Evolutionary conservation across 2,113 vertebrate species (phyloP).

Genomic region (Reinhardtius hippoglossoides): DNA sequence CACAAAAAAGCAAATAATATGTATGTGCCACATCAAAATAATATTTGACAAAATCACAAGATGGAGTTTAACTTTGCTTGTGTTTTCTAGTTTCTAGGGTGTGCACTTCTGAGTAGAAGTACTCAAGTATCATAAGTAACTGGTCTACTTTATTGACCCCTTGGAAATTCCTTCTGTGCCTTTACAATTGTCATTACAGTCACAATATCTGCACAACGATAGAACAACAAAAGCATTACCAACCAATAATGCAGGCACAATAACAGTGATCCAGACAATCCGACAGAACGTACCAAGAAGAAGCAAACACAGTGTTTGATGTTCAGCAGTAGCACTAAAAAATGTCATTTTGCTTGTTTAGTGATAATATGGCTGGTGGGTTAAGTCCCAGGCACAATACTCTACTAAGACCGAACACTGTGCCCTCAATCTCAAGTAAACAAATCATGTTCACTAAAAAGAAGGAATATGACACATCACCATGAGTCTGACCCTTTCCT

Average conservation of each 20-base stretch:
- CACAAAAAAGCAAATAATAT: too few relatives aligned
- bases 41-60: background rate
- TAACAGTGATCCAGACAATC: background rate
- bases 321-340: background rate
- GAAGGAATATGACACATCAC: slow-evolving; percentile 20
- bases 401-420: background rate
- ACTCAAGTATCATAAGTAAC: background rate
- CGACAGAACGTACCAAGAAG: background rate
- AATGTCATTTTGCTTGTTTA: background rate
- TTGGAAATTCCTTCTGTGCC: too few relatives aligned
- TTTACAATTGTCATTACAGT: too few relatives aligned
- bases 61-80: background rate
- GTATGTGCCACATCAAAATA: background rate
- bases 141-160: too few relatives aligned
- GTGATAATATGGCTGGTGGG: background rate
- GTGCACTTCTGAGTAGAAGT: background rate
- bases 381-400: background rate
- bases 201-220: too few relatives aligned
- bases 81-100: background rate
- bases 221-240: too few relatives aligned
- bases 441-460: slow-evolving; percentile 10
- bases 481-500: background rate
- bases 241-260: background rate
- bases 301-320: too few relatives aligned
- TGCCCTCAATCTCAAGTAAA: background rate